phyloP scores from a whole-genome alignment of 2,113 vertebrate species.

The Salvelinus sp. region DNA sequence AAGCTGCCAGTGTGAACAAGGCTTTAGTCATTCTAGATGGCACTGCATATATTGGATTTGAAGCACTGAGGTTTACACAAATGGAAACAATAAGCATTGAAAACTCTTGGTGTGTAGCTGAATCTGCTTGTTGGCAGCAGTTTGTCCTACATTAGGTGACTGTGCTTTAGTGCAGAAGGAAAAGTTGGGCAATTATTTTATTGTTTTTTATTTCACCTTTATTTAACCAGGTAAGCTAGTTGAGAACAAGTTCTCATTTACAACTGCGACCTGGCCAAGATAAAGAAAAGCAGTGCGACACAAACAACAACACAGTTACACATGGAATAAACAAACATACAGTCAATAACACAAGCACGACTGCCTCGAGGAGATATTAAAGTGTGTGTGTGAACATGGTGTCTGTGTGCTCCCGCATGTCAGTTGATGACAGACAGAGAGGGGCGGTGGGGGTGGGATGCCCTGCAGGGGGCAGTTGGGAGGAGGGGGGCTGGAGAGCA shows the following conservation, averaged over 20 bases:
- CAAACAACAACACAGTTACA: too few species aligned
- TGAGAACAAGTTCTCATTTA: too few species aligned
- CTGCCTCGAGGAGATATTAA: background rate
- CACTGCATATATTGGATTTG: too few species aligned
- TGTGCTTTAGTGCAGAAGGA: background rate
- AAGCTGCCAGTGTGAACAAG: too few species aligned
- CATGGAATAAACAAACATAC: too few species aligned
- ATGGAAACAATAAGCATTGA: background rate
- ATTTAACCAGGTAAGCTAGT: too few species aligned
- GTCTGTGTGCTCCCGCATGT: constrained; percentile 29
- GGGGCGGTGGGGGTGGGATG: background rate
- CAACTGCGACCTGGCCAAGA: too few species aligned
- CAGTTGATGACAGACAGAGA: constrained; percentile 25
- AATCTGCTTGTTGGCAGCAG: background rate
- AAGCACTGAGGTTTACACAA: background rate
- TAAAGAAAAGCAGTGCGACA: too few species aligned
- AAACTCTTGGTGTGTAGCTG: background rate
- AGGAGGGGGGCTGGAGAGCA: constrained; percentile 12
- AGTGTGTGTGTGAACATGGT: constrained; percentile 6
- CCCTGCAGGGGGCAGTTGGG: constrained; percentile 21
- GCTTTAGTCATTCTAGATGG: too few species aligned
- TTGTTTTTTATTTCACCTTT: too few species aligned
- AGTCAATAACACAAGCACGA: background rate
- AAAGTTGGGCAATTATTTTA: background rate
- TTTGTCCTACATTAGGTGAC: background rate